Conservation (phyloP, 2,113 vertebrate species). For the Nycticorax nycticorax region DNA sequence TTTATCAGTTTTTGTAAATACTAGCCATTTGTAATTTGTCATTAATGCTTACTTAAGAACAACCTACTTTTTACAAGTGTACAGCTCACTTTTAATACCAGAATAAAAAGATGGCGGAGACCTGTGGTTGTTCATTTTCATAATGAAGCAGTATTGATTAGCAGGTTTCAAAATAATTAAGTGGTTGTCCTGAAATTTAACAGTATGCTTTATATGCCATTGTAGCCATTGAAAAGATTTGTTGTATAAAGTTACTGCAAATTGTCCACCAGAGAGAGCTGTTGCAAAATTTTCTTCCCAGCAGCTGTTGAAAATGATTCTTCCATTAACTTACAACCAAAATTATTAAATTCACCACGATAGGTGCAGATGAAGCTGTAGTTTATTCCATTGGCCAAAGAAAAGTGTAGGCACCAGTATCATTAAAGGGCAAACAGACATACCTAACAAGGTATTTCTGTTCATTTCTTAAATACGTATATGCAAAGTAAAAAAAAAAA, state of each 20-base stretch:
- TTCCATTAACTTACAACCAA: not conserved
- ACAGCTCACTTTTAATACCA: not conserved
- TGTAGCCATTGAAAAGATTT: not conserved
- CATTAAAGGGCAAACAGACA: not conserved
- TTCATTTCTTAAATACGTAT: not conserved
- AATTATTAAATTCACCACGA: not conserved
- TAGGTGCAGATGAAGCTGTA: not conserved
- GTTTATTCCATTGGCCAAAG: not conserved
- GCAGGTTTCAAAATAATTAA: not conserved
- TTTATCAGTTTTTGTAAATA: not conserved
- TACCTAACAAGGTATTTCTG: not conserved
- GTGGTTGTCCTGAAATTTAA: not conserved
- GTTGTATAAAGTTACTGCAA: not conserved
- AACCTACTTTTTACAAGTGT: not conserved
- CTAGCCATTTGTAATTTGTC: not conserved
- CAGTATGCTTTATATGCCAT: not conserved
- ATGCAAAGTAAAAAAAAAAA: not conserved
- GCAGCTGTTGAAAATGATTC: not conserved
- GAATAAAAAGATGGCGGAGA: not conserved
- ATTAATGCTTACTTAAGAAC: not conserved
- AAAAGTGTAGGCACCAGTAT: not conserved
- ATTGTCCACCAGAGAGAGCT: constrained; percentile 71
- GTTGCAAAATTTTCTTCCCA: constrained; percentile 40
- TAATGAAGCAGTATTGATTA: not conserved
- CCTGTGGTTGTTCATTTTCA: not conserved